Evolutionary conservation across 1,140 invertebrate genomes (phyloP), one percentile per base, ranked within the genome.

Genomic region (Drosophila eugracilis): DNA sequence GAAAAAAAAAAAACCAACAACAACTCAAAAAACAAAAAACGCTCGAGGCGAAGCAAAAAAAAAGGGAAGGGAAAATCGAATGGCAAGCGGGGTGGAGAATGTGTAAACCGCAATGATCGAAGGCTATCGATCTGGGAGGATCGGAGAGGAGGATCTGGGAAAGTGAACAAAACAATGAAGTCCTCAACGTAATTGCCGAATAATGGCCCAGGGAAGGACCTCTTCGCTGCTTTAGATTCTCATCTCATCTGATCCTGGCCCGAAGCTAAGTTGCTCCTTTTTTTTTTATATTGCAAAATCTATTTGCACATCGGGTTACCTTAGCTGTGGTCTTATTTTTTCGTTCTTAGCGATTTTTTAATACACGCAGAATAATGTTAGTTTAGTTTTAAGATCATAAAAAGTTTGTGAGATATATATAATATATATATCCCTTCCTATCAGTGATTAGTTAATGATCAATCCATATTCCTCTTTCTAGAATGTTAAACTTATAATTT

Each of bases 161-260:
- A 34, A 53, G 24, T 45, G 65, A 62, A 41, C 24, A 45, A 36
- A 30, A 42, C 12, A 24, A 65, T 37, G 26, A 34, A 57, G 26
- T 19, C 47, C 80, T 84, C 34, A 41, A 71, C 71, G 65, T 79
- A 79, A 85, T 84, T 84, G 75, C 45, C 75, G 75, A 79, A 85
- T 85, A 85, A 85, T 85, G 69, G 66, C 59, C 59, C 37, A 52
- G n/a, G n/a, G 10, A 32, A 67, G 49, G 47, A 44, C 37, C 47
- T 36, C n/a, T 63, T 22, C 39, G 53, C 37, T 59, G n/a, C 12
- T 28, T 15, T n/a, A 42, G 52, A 42, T 42, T 0, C 9, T 19
- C 9, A 39, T 0, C 9, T 19, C 9, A 39, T 65, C 41, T 28
- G 63, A 79, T 75, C 76, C 60, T 65, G 34, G 71, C 72, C 80